Evolutionary conservation across 2,888 invertebrate species (phyloP), one percentile per base, ranked within the genome.

Genomic region (Rhagophthalmus giganteus): DNA sequence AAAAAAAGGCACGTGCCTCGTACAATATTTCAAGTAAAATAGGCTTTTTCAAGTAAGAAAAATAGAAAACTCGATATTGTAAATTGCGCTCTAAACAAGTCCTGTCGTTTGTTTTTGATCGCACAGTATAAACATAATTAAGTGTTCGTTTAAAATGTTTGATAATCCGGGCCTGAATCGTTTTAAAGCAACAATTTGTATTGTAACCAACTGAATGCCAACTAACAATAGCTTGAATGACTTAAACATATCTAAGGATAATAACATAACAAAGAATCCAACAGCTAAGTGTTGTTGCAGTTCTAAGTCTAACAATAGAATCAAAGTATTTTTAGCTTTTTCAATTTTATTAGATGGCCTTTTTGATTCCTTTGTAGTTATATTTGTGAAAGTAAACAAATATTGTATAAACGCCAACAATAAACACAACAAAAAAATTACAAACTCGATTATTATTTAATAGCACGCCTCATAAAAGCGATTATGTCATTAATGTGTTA

Each of bases 171-270:
- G 28, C 48, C 65, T 64, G 64, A 15, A 28, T 37, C 49, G 48
- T 57, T 59, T 56, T 52, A 55, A 58, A 55, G 51, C 60, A 66
- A 54, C 58, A 58, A 54, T 60, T 57, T 54, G 55, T 58, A 63
- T 65, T 63, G 61, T 56, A 58, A 48, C 58, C 50, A 54, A 55
- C 55, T 58, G 56, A 59, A 58, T 55, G 45, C 60, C 59, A 57
- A 57, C 61, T 57, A 63, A 65, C 66, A 66, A 66, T 64, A 55
- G 62, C 50, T 45, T 63, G 64, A 65, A 62, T 65, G 64, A 64
- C 65, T 65, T 59, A 58, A 61, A 62, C 57, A 59, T 57, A 60
- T 62, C 61, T 61, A 64, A 54, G 60, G 61, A 66, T 64, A 66
- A 66, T 66, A 59, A 62, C 58, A 57, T 59, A 61, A 65, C 62